Percentiles rank a stretch among this genome's conserved stretches.
Evolutionary conservation across 2,888 invertebrate genomes (phyloP).

Genomic region (Agrypnus murinus): DNA sequence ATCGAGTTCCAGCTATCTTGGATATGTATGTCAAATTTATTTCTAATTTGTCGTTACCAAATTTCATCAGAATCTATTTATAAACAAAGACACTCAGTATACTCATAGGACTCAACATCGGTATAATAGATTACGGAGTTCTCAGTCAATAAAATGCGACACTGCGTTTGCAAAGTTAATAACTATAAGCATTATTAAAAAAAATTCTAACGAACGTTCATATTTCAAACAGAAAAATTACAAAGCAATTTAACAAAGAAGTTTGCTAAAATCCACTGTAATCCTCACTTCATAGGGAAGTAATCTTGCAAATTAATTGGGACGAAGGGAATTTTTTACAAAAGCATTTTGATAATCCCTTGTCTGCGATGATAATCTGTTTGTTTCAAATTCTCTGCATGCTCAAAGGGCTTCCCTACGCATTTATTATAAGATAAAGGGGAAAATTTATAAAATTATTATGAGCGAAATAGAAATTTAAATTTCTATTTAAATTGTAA

Average conservation of each 20-base stretch:
- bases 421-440: conserved; percentile 13
- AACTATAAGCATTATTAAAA: too few relatives aligned
- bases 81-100: too few relatives aligned
- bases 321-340: conserved; percentile 33
- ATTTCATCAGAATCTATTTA: too few relatives aligned
- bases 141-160: too few relatives aligned
- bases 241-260: conserved; percentile 20
- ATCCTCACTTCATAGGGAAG: conserved; percentile 23
- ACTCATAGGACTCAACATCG: too few relatives aligned
- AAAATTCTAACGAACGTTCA: too few relatives aligned
- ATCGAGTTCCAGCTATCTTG: too few relatives aligned
- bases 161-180: too few relatives aligned
- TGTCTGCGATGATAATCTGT: conserved; percentile 33
- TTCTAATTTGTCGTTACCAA: too few relatives aligned
- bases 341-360: conserved; percentile 34
- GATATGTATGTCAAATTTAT: too few relatives aligned
- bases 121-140: too few relatives aligned
- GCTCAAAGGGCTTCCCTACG: conserved; percentile 18
- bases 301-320: conserved; percentile 40
- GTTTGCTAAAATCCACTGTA: conserved; percentile 10
- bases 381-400: conserved; percentile 32
- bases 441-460: conserved; percentile 3
- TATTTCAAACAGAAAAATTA: conserved; percentile 13
- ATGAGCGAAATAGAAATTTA: not conserved
- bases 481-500: too few relatives aligned